These are phyloP conservation scores for Aphis craccivora DNA, from an alignment of 1,140 invertebrate genomes.

Conservation along the genomic window DNA sequence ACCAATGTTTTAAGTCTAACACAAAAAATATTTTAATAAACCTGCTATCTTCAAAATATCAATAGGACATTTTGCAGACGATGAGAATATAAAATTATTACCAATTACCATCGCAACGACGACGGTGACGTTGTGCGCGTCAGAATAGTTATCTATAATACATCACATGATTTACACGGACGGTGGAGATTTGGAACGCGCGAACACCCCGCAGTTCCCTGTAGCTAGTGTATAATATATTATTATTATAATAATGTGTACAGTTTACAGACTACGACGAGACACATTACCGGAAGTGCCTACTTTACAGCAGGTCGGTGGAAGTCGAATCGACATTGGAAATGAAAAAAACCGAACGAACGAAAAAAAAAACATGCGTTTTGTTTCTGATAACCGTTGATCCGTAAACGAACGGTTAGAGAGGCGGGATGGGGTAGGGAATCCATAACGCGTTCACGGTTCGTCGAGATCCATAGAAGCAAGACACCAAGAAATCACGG, in stretches of 20 bases:
- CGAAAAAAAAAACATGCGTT: conserved; percentile 25
- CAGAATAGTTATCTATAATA: neutral
- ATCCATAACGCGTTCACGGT: conserved; percentile 57
- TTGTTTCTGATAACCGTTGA: conserved; percentile 52
- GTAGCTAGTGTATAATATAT: neutral
- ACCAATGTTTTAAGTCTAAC: neutral
- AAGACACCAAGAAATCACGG: conserved; percentile 55
- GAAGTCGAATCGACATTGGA: conserved; percentile 1
- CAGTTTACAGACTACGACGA: conserved; percentile 19
- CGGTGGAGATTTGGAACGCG: conserved; percentile 35
- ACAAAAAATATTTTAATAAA: neutral
- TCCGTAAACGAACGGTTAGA: conserved; percentile 37
- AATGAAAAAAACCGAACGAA: neutral
- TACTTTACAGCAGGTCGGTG: conserved; percentile 26
- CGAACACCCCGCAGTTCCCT: neutral
- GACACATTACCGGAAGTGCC: conserved; percentile 37
- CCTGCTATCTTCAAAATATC: neutral
- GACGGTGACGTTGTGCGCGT: neutral
- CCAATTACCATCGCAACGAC: neutral
- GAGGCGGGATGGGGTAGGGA: neutral
- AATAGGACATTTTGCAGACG: neutral
- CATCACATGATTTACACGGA: conserved; percentile 12
- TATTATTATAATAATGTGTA: conserved; percentile 2
- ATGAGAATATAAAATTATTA: neutral
- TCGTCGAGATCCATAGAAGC: conserved; percentile 55